phyloP scores from a whole-genome alignment of 1,140 invertebrate species.

The Hycleus cichorii region DNA sequence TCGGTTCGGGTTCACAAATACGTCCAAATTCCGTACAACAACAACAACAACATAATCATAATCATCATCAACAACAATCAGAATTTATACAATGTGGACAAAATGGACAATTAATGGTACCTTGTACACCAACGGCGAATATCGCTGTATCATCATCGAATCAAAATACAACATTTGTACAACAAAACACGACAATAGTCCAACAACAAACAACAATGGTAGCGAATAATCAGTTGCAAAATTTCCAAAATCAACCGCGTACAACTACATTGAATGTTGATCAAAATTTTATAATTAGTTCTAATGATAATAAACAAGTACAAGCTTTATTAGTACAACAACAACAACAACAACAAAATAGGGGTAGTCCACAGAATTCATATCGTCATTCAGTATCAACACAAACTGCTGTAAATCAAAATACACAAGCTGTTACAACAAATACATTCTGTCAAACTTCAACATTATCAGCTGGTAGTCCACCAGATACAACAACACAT shows the following conservation, averaged over 20 bases:
- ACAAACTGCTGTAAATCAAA: constrained; percentile 60
- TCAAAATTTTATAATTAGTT: constrained; percentile 36
- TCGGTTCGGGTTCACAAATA: constrained; percentile 53
- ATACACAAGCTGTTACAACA: constrained; percentile 47
- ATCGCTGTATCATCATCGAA: constrained; percentile 53
- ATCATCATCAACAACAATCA: constrained; percentile 50
- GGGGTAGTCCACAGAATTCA: constrained; percentile 35
- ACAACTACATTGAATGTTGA: constrained; percentile 34
- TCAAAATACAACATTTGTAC: constrained; percentile 64
- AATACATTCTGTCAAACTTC: constrained; percentile 49
- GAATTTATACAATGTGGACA: constrained; percentile 63
- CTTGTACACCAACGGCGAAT: constrained; percentile 58
- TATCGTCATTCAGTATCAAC: constrained; percentile 63
- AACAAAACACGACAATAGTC: constrained; percentile 62
- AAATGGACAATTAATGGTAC: constrained; percentile 70
- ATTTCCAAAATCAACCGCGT: constrained; percentile 25
- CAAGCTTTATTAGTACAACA: constrained; percentile 44
- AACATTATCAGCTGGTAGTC: constrained; percentile 45
- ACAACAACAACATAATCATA: constrained; percentile 13
- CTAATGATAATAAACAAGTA: constrained; percentile 42
- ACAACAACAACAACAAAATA: constrained; percentile 20
- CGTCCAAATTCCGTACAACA: constrained; percentile 40
- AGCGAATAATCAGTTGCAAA: constrained; percentile 56
- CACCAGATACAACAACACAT: constrained; percentile 74
- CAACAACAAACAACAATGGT: constrained; percentile 63